Evolutionary conservation across 2,888 invertebrate species (phyloP).

Genomic region (Ecdyonurus torrentis): DNA sequence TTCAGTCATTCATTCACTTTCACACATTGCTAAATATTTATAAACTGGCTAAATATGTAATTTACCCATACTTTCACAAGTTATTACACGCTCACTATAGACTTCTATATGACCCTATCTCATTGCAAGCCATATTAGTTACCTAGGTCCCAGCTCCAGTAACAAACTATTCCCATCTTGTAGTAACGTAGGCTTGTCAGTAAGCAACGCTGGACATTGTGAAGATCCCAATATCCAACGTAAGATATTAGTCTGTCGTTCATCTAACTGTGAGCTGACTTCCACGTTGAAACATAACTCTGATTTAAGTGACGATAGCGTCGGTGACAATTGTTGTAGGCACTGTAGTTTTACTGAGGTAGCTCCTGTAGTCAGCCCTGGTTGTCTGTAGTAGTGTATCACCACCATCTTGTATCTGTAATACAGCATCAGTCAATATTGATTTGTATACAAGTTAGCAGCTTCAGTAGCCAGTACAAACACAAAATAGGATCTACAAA

Average conservation of each 20-base stretch:
- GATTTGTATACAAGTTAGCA: no score
- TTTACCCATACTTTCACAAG: no score
- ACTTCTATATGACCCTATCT: neutral
- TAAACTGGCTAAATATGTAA: no score
- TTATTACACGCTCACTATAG: no score
- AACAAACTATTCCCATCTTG: slow-evolving; percentile 29
- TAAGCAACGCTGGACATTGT: slow-evolving; percentile 40
- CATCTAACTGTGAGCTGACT: slow-evolving; percentile 34
- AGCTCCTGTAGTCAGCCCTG: slow-evolving; percentile 20
- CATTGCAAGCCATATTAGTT: slow-evolving; percentile 14
- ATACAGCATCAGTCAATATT: no score
- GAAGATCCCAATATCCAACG: slow-evolving; percentile 66
- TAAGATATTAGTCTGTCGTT: slow-evolving; percentile 43
- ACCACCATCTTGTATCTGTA: no score
- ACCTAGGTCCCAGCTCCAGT: slow-evolving; percentile 84
- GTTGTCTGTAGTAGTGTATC: slow-evolving; percentile 19
- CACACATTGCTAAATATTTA: no score
- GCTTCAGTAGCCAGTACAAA: no score
- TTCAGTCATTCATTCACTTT: no score
- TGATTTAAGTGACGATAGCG: slow-evolving; percentile 37
- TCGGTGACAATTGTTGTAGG: slow-evolving; percentile 15
- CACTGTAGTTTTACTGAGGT: slow-evolving; percentile 17
- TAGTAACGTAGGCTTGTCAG: slow-evolving; percentile 32
- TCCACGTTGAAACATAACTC: slow-evolving; percentile 75
- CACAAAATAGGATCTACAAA: no score